Base-by-base conservation (phyloP, 2,113 vertebrate genomes). In the Bucco capensis region DNA sequence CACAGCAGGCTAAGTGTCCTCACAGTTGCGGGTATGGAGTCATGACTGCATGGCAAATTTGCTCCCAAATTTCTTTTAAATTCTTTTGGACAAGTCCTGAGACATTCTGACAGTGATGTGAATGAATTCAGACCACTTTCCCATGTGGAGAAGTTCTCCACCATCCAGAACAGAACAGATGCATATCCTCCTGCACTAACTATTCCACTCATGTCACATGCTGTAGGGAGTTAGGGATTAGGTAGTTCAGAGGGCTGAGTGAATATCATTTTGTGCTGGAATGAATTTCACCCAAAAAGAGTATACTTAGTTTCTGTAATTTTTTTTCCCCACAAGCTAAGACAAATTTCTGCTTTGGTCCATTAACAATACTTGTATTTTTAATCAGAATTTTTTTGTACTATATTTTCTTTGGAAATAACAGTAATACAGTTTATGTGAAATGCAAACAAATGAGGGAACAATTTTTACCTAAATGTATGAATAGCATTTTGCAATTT, bases 371-470 rank as follows among this genome's bases (percentile, higher is more conserved):
- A 89, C 85, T 92, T 93, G 67, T 93, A 96, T 94, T 96, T 96
- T 96, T 91, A 83, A 92, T 96, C 83, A 90, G 74, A 95, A 96
- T 97, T 96, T 96, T 96, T 97, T 96, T 94, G 71, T 91, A 69
- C 80, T 38, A 6, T 96, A 95, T 97, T 97, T 97, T 96, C 96
- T 96, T 96, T 97, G 92, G 88, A 96, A 96, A 93, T 86, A 91
- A 87, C 35, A 93, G 64, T 82, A 93, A 88, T 96, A 79, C 65
- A 97, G 78, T 94, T 96, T 96, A 96, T 92, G 86, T 86, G 86
- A 96, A 97, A 96, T 76, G 76, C 88, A 97, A 97, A 96, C 92
- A 95, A 96, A 96, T 94, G 93, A 96, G 85, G 88, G 88, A 96
- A 89, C 80, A 9, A 89, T 81, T 96, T 95, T 92, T 94, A 92